Base-by-base conservation (phyloP, 2,797 vertebrate species). In the Melanotaenia nigrans region DNA sequence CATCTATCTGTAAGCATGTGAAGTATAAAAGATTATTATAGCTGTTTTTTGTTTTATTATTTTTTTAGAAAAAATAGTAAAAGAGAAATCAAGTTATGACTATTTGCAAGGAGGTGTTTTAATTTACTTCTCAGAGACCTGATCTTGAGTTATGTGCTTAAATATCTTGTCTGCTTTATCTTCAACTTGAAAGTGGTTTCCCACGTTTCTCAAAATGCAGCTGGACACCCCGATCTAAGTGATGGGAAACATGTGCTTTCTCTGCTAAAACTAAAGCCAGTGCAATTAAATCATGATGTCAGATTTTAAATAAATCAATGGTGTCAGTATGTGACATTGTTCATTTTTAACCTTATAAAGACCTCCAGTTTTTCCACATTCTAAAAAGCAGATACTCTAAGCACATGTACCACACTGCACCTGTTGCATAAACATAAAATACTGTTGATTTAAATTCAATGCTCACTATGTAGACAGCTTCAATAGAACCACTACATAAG, bases 141-240 rank as follows among this genome's bases (percentile, higher is more conserved):
- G 16, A 2, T 24, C 22, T 12, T 11, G 53, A 55, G 22, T 25
- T 24, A 14, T 55, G 25, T 28, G 0, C 53, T 13, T 55, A 13
- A 28, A 12, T 16, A 55, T 55, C 14, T 28, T 30, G 14, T 25
- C 14, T 55, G 14, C 25, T 75, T 64, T 24, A 36, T 22, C 4
- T 22, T 2, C 3, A 60, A 4, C 35, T 60, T 22, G 4, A 4
- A 25, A 8, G 45, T 1, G 0, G 40, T 54, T 70, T 64, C 47
- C 45, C 61, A 47, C 62, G 57, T 81, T 69, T 74, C 57, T 71
- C 63, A 72, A 8, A 69, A 63, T 72, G 45, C 45, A 12, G 32
- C 32, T 33, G 32, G 36, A 16, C 18, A 20, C 38, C 38, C 38
- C 16, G 38, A 36, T 60, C 38, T 10, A 49, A 49, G 24, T 51